Evolutionary conservation across 2,797 vertebrate species (phyloP), one percentile per base, ranked within the genome.

Genomic region (Tadarida brasiliensis): DNA sequence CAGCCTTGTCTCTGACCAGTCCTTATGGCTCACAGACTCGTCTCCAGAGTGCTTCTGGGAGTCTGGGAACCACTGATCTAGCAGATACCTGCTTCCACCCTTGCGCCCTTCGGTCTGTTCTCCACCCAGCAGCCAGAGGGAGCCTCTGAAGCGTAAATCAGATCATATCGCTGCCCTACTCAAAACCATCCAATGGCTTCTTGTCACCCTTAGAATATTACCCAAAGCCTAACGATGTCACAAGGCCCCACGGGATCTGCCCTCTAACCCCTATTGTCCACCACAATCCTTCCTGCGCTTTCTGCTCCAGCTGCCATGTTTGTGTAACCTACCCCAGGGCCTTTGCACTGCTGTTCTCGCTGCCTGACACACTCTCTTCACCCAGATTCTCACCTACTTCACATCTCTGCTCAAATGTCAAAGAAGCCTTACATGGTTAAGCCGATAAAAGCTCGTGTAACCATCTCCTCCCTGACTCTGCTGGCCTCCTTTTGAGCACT

Each of bases 191-290:
- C 70, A 49, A 0, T 0, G 6, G 70, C 63, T 89, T 82, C n/a
- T 11, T 68, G 65, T 76, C 16, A 20, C 80, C 10, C 33, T 49
- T 22, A 20, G 84, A 39, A 51, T 56, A 30, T 49, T 22, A 35
- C 4, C 33, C 10, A 19, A 61, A 82, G 30, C 63, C 35, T 44
- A 16, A 7, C 0, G 1, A 2, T 35, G 51, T 26, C 39, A 20
- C 20, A 22, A 47, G 67, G 22, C 39, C 11, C 49, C 11, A 2
- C 0, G 0, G 11, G n/a, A 47, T 6, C 51, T 26, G 14, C 17
- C 6, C 26, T 26, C 20, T 7, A 28, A 65, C 19, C 4, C 57
- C n/a, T 12, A 9, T 0, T 14, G 74, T 33, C 26, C 17, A 19
- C 26, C 28, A 20, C 10, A 16, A 0, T 17, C 83, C 20, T 51